Conservation (phyloP, 1,140 invertebrate genomes). For the Drosophila ambigua region DNA sequence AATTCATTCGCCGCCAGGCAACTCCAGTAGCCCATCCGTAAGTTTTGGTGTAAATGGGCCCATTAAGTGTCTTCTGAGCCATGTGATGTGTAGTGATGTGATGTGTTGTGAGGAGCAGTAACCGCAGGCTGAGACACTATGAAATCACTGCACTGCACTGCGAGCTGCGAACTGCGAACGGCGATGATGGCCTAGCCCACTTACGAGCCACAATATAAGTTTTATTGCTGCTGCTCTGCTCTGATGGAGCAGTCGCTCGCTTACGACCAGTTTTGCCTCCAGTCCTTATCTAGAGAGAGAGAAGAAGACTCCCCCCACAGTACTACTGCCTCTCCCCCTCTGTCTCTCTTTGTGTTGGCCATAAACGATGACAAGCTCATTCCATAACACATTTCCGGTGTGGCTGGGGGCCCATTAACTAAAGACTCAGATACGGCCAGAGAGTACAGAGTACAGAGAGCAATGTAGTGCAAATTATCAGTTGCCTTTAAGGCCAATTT, state of each 20-base stretch:
- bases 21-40: constrained; percentile 45
- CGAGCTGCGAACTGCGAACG: neutral
- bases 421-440: constrained; percentile 6
- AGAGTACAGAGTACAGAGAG: constrained; percentile 2
- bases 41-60: constrained; percentile 38
- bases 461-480: constrained; percentile 36
- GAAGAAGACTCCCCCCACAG: neutral
- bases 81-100: neutral
- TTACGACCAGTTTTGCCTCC: constrained; percentile 23
- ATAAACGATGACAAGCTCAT: no score
- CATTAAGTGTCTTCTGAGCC: constrained; percentile 40
- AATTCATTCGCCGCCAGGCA: constrained; percentile 5
- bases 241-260: no score
- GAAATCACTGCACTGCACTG: constrained; percentile 12
- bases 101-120: constrained; percentile 1
- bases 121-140: constrained; percentile 10
- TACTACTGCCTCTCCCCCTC: no score
- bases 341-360: neutral
- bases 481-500: constrained; percentile 35
- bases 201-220: constrained; percentile 36
- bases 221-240: constrained; percentile 31
- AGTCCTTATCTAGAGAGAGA: constrained; percentile 38
- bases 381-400: constrained; percentile 42
- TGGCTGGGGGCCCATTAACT: neutral
- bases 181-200: constrained; percentile 24